phyloP scores from a whole-genome alignment of 2,797 vertebrate species.

The Artibeus lituratus region DNA sequence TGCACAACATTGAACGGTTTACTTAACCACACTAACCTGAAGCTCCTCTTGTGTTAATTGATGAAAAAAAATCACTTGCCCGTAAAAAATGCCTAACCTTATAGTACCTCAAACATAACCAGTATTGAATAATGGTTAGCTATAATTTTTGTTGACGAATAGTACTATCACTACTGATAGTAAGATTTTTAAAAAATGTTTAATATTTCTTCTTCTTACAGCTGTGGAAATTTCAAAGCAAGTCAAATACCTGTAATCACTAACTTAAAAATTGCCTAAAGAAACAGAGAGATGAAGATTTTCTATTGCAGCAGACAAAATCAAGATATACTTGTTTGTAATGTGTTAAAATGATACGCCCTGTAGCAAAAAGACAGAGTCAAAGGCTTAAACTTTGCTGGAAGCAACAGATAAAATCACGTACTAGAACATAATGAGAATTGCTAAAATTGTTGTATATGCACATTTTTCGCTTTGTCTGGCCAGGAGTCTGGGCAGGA shows the following conservation, averaged over 20 bases:
- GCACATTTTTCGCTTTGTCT: background rate
- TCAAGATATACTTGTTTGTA: background rate
- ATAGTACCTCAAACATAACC: background rate
- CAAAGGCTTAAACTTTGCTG: background rate
- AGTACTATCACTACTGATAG: background rate
- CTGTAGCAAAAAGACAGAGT: background rate
- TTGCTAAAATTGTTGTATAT: background rate
- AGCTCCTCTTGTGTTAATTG: background rate
- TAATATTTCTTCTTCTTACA: background rate
- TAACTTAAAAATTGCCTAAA: background rate
- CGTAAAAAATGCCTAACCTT: background rate
- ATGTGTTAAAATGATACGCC: background rate
- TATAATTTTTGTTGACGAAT: background rate
- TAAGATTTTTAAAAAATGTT: background rate
- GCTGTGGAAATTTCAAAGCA: background rate
- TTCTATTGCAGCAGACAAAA: background rate
- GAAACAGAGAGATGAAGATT: background rate
- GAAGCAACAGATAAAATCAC: background rate
- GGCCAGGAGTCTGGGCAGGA: background rate
- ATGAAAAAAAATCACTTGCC: background rate
- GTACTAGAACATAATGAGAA: background rate
- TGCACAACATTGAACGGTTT: background rate
- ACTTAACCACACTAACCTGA: background rate
- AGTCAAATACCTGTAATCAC: background rate
- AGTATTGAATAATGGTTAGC: background rate